Percentiles rank a stretch among this genome's conserved stretches.
Conservation (phyloP, 2,113 vertebrate genomes). For the Callocephalon fimbriatum region DNA sequence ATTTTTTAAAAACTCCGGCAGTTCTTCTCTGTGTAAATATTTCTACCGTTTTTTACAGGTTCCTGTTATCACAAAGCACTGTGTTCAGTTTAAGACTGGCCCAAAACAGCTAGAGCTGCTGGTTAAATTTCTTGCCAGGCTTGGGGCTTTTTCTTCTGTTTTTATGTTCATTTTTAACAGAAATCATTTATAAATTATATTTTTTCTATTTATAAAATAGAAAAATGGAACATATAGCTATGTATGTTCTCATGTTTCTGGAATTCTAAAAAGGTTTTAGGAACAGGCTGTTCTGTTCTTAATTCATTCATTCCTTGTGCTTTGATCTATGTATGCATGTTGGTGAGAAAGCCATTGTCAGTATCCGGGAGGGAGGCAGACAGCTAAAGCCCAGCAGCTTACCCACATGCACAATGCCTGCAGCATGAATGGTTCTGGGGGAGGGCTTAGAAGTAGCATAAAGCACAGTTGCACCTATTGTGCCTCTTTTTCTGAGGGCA, state of each 20-base stretch:
- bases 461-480: neutral
- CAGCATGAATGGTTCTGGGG: accelerated
- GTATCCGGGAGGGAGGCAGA: neutral
- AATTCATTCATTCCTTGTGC: neutral
- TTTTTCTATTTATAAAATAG: neutral
- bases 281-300: neutral
- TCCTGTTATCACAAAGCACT: neutral
- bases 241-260: neutral
- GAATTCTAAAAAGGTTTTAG: neutral
- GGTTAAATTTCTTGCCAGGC: neutral
- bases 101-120: neutral
- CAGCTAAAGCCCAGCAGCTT: neutral
- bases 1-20: neutral
- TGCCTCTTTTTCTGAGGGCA: neutral
- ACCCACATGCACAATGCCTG: accelerated
- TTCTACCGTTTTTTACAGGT: neutral
- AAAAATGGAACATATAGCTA: neutral
- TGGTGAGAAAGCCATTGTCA: neutral
- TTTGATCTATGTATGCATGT: neutral
- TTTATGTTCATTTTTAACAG: neutral
- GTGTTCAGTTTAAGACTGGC: neutral
- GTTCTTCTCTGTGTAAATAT: neutral
- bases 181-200: accelerated
- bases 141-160: neutral
- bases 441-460: neutral